These are phyloP conservation scores for Xenops minutus DNA, from an alignment of 2,797 vertebrate genomes.

Conservation along the genomic window DNA sequence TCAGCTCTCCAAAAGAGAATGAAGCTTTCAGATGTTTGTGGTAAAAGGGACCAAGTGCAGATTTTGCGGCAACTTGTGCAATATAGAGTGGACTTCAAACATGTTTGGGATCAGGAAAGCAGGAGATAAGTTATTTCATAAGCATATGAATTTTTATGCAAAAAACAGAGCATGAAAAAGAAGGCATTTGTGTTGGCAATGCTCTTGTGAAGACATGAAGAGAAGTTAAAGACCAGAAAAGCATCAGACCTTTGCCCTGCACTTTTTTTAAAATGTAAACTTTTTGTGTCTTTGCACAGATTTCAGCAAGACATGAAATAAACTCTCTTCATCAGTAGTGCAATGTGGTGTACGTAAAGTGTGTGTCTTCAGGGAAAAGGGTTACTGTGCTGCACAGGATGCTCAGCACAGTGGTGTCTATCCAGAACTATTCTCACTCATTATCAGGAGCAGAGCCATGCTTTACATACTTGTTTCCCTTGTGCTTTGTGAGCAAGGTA, in stretches of 20 bases:
- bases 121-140: background rate
- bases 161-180: background rate
- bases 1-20: background rate
- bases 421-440: background rate
- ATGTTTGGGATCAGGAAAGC: background rate
- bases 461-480: background rate
- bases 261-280: background rate
- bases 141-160: background rate
- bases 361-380: background rate
- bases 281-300: background rate
- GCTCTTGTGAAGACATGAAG: background rate
- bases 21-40: background rate
- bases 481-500: background rate
- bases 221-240: background rate
- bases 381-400: background rate
- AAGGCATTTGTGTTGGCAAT: background rate
- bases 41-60: background rate
- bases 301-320: background rate
- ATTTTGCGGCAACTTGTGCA: background rate
- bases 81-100: background rate
- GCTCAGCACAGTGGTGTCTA: background rate
- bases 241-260: background rate
- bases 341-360: background rate
- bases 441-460: background rate
- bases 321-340: background rate